phyloP scores from a whole-genome alignment of 2,888 invertebrate species.

The Dryobotodes eremita region DNA sequence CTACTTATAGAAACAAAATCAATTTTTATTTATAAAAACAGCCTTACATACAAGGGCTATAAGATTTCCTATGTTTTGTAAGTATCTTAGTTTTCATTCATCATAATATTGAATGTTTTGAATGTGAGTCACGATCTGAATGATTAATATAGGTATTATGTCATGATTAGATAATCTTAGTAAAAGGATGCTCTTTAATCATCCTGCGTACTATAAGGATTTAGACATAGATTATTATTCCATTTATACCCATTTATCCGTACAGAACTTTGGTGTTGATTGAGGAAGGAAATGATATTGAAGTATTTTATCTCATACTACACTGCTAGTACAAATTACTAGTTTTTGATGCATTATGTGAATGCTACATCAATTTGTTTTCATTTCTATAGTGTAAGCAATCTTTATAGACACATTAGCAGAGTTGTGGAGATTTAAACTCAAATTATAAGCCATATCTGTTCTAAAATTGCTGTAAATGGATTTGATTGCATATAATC shows the following conservation, averaged over 20 bases:
- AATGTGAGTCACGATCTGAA: conserved; percentile 12
- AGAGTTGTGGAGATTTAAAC: not conserved
- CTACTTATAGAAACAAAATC: too few species aligned
- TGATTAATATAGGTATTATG: conserved; percentile 29
- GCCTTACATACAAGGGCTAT: not conserved
- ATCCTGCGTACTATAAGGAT: not conserved
- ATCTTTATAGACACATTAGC: not conserved
- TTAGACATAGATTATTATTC: not conserved
- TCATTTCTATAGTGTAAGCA: not conserved
- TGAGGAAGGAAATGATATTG: conserved; percentile 11
- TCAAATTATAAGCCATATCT: not conserved
- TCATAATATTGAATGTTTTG: conserved; percentile 46
- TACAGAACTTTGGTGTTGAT: not conserved
- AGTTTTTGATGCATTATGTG: not conserved
- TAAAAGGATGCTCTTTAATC: not conserved
- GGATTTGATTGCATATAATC: conserved; percentile 5
- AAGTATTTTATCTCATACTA: not conserved
- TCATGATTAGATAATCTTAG: conserved; percentile 37
- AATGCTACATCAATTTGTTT: too few species aligned
- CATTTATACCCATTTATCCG: conserved; percentile 7
- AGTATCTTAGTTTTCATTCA: conserved; percentile 32
- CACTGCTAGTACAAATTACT: not conserved
- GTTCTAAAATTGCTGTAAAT: not conserved
- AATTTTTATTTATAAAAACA: not conserved
- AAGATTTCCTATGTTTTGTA: conserved; percentile 35